Conservation (phyloP, 2,888 invertebrate species). For the Trichacis sp. region DNA sequence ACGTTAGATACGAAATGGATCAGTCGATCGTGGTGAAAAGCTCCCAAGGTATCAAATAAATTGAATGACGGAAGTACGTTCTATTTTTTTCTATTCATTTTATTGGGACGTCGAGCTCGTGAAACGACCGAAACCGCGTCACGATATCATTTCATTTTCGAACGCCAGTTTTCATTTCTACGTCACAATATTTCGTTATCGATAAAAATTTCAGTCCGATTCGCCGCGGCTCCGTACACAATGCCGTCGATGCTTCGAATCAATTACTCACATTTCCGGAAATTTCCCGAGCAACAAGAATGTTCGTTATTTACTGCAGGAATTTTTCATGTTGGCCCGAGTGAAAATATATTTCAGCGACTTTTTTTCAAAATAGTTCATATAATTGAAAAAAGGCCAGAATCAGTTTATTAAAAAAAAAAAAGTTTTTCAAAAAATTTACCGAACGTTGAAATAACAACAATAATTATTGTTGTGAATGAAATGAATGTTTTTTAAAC, state of each 20-base stretch:
- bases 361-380: no score
- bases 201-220: conserved; percentile 19
- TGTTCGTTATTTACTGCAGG: background rate
- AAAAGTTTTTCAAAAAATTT: no score
- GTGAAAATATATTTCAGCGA: no score
- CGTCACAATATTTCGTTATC: conserved; percentile 20
- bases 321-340: no score
- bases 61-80: conserved; percentile 10
- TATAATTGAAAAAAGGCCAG: no score
- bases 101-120: conserved; percentile 22
- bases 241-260: conserved; percentile 12
- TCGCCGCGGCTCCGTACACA: conserved; percentile 9
- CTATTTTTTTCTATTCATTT: conserved; percentile 20
- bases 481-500: no score
- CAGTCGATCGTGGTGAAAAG: conserved; percentile 19
- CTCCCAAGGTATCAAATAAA: conserved; percentile 17
- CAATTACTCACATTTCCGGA: conserved; percentile 13
- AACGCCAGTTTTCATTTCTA: conserved; percentile 25
- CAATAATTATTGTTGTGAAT: no score
- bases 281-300: background rate
- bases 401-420: no score
- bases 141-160: conserved; percentile 22
- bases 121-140: conserved; percentile 12
- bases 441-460: no score
- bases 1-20: conserved; percentile 15